Conservation (phyloP, 2,888 invertebrate genomes). For the Scaptomyza polygonia region DNA sequence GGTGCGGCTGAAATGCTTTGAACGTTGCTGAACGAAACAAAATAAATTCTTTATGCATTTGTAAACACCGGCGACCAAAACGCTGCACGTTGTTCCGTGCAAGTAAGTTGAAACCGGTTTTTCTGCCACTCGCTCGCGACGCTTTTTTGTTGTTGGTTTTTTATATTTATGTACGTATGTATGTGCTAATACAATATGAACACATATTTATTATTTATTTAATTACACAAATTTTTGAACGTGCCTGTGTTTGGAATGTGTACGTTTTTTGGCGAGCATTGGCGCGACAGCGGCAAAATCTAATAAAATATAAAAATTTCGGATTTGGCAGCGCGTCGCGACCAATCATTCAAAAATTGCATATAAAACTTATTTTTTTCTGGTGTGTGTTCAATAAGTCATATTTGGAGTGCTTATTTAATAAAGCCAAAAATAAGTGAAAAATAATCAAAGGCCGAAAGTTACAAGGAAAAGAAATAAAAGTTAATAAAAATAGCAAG, state of each 20-base stretch:
- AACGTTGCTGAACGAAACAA: constrained; percentile 22
- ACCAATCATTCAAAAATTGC: constrained; percentile 25
- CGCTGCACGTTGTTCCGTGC: constrained; percentile 22
- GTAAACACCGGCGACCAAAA: constrained; percentile 48
- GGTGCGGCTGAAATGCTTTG: constrained; percentile 40
- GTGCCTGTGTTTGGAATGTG: constrained; percentile 18
- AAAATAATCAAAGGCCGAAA: constrained; percentile 22
- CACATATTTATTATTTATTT: constrained; percentile 13
- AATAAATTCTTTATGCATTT: constrained; percentile 51
- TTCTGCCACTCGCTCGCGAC: constrained; percentile 37
- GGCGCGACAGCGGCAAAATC: constrained; percentile 25
- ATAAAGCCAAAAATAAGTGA: constrained; percentile 28
- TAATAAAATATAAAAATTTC: constrained; percentile 3
- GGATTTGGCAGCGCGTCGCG: constrained; percentile 19
- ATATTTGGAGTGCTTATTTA: constrained; percentile 39
- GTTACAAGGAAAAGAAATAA: not conserved
- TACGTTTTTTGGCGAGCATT: constrained; percentile 6
- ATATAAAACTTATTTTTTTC: constrained; percentile 45
- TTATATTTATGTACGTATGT: not conserved
- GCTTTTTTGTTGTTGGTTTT: constrained; percentile 17
- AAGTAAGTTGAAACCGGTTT: constrained; percentile 49
- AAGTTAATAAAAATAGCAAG: constrained; percentile 10
- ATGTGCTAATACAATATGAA: constrained; percentile 11
- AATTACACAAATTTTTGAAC: constrained; percentile 39
- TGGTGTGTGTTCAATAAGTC: constrained; percentile 48